Evolutionary conservation across 2,113 vertebrate species (phyloP).

Genomic region (Geococcyx californianus): DNA sequence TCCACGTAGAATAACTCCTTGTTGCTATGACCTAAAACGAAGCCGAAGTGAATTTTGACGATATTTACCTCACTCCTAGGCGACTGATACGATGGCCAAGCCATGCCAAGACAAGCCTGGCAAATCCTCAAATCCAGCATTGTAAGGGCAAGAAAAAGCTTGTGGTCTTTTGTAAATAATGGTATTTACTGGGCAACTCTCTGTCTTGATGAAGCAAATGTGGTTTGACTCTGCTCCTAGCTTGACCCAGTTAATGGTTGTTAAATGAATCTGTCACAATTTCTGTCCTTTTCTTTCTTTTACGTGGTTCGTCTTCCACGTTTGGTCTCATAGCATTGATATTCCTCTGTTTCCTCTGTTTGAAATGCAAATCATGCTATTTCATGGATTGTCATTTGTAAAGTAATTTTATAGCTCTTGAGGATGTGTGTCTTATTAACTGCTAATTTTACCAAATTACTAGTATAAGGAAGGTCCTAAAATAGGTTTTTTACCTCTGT

Average conservation of each 20-base stretch:
- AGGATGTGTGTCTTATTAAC: background rate
- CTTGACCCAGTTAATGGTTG: background rate
- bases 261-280: background rate
- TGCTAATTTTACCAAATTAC: background rate
- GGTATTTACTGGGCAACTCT: background rate
- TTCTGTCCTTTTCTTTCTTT: background rate
- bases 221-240: background rate
- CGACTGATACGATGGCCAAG: background rate
- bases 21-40: background rate
- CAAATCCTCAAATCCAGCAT: background rate
- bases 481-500: background rate
- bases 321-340: background rate
- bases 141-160: background rate
- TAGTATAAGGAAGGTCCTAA: background rate
- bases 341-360: background rate
- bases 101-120: background rate
- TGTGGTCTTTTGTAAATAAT: background rate
- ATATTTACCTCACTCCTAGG: background rate
- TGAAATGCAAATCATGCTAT: slow-evolving; percentile 30
- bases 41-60: background rate
- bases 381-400: background rate
- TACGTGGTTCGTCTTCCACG: background rate
- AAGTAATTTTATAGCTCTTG: background rate
- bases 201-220: background rate
- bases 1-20: background rate